Conservation (phyloP, 2,113 vertebrate species). For the Amazona guildingii region DNA sequence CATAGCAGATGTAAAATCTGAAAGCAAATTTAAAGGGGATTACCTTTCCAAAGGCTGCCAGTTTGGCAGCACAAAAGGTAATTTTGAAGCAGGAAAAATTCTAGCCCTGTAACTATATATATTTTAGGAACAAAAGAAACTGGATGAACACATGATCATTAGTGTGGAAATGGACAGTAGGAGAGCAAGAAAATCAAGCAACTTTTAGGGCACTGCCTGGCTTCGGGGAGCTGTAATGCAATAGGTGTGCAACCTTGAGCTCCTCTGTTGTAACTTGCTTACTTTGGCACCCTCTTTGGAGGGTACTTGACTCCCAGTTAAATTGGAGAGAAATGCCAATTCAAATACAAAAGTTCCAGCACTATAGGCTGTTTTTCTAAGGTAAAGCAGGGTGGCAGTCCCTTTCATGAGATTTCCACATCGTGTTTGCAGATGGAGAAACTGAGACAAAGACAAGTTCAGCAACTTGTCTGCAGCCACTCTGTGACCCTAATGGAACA, state of each 20-base stretch:
- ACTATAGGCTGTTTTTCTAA: constrained; percentile 16
- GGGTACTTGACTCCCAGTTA: not conserved
- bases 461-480: not conserved
- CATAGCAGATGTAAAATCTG: not conserved
- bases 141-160: not conserved
- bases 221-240: not conserved
- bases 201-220: not conserved
- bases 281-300: constrained; percentile 17
- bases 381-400: constrained; percentile 10
- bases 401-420: constrained; percentile 45
- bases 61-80: not conserved
- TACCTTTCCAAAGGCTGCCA: not conserved
- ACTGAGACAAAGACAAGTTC: constrained; percentile 24
- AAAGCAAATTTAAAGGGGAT: not conserved
- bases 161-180: not conserved
- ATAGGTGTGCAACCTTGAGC: constrained; percentile 16
- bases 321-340: constrained; percentile 40
- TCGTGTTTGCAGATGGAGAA: constrained; percentile 37
- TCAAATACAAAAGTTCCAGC: constrained; percentile 25
- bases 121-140: not conserved
- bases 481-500: not conserved
- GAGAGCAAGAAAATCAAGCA: not conserved
- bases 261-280: constrained; percentile 60
- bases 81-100: not conserved
- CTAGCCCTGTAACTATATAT: not conserved